Conservation (phyloP, 2,113 vertebrate species). For the Amazona vittata region DNA sequence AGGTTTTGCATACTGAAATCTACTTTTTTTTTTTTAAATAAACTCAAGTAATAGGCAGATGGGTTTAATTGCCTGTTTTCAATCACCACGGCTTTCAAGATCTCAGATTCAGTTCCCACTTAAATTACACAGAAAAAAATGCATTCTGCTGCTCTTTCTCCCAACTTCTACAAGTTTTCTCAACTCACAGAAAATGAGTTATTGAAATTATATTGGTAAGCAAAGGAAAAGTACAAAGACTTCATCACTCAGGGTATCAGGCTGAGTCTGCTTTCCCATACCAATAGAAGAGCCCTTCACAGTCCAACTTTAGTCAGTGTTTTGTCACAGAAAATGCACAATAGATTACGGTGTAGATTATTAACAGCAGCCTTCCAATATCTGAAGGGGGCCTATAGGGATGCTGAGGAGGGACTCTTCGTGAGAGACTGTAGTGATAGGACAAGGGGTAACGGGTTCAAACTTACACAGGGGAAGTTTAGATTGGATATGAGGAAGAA, state of each 20-base stretch:
- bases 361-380: no score
- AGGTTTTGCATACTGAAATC: background rate
- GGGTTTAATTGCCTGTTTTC: background rate
- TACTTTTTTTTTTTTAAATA: background rate
- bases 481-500: no score
- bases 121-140: background rate
- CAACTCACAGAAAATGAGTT: background rate
- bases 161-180: background rate
- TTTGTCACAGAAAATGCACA: background rate
- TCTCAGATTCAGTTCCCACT: background rate
- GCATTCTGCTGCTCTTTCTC: background rate
- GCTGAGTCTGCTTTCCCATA: background rate
- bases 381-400: no score
- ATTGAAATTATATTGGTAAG: background rate
- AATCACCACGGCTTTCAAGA: background rate
- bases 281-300: background rate
- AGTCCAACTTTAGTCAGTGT: background rate
- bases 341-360: background rate
- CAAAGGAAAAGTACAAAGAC: background rate
- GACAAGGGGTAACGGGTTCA: no score
- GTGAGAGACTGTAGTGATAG: no score
- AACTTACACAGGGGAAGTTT: no score
- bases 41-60: background rate
- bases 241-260: background rate
- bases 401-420: no score